Conservation (phyloP, 2,113 vertebrate genomes). For the Pelecanus crispus region DNA sequence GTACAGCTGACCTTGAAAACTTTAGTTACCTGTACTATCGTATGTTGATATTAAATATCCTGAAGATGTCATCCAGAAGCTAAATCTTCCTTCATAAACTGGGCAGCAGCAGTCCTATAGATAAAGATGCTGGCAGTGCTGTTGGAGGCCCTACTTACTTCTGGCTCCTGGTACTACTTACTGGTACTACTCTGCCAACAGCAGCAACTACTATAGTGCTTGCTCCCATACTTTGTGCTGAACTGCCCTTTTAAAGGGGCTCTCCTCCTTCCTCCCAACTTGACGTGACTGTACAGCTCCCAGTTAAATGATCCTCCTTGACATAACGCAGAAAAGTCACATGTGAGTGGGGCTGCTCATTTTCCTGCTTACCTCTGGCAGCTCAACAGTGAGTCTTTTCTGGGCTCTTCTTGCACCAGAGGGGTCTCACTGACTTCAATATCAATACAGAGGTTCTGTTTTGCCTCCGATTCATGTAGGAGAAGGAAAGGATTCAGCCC, state of each 20-base stretch:
- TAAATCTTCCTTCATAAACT: background rate
- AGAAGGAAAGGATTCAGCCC: background rate
- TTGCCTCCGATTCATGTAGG: background rate
- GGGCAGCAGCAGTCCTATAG: background rate
- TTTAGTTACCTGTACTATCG: background rate
- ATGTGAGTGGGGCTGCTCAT: accelerated
- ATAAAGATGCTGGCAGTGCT: background rate
- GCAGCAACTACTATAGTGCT: background rate
- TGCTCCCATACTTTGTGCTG: background rate
- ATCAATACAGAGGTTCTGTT: background rate
- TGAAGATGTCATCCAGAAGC: background rate
- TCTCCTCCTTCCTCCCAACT: background rate
- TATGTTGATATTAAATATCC: background rate
- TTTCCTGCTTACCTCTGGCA: background rate
- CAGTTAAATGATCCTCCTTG: background rate
- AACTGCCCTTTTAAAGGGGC: background rate
- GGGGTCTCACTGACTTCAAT: background rate
- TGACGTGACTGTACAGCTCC: background rate
- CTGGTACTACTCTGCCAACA: background rate
- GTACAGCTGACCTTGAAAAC: background rate
- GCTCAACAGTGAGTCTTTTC: background rate
- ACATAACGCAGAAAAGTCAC: background rate
- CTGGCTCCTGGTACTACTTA: too few species aligned
- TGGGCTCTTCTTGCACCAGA: background rate
- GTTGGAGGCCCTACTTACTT: background rate